These are phyloP conservation scores for Telmatochromis sp. DNA, from an alignment of 2,113 vertebrate species.

Conservation along the genomic window DNA sequence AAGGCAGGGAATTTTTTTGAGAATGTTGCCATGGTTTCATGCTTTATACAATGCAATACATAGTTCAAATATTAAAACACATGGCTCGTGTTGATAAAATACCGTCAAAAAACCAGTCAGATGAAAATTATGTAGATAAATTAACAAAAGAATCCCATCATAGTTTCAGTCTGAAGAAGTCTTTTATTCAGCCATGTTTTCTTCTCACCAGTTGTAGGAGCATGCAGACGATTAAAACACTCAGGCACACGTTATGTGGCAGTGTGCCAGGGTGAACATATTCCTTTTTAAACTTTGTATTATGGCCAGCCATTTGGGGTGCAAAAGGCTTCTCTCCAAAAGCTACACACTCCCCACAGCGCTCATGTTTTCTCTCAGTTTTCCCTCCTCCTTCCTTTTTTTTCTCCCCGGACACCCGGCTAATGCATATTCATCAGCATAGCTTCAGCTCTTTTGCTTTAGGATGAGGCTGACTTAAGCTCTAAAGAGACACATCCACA, in stretches of 20 bases:
- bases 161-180: neutral
- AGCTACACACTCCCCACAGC: constrained; percentile 42
- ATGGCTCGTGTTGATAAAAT: neutral
- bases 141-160: neutral
- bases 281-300: constrained; percentile 55
- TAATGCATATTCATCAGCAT: constrained; percentile 48
- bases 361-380: constrained; percentile 44
- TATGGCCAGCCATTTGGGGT: constrained; percentile 54
- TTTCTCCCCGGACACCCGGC: neutral
- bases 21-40: neutral
- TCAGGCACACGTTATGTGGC: constrained; percentile 42
- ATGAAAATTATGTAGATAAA: neutral
- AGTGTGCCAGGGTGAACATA: constrained; percentile 32
- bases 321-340: constrained; percentile 54
- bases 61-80: neutral
- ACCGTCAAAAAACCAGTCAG: rapidly evolving
- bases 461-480: neutral
- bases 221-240: constrained; percentile 30
- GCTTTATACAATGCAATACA: neutral
- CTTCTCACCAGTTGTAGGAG: constrained; percentile 17
- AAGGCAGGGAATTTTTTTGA: neutral
- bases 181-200: neutral
- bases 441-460: neutral
- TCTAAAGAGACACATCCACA: constrained; percentile 4
- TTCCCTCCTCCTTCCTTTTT: constrained; percentile 23